Base-by-base conservation (phyloP, 2,797 vertebrate genomes). In the Cossypha caffra region DNA sequence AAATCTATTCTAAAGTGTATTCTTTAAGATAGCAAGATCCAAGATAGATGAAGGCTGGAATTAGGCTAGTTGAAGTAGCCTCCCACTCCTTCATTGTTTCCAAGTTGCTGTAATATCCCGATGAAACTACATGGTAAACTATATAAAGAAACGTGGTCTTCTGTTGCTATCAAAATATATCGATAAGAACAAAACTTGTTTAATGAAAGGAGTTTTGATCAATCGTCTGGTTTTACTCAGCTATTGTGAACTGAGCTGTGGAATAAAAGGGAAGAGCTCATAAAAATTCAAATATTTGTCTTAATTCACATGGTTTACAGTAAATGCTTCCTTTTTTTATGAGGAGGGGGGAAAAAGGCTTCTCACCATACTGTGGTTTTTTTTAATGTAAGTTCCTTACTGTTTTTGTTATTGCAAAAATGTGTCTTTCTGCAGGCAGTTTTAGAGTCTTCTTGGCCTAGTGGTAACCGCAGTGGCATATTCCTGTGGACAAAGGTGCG, bases 401-500 rank as follows among this genome's bases (percentile, higher is more conserved):
- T 63, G 25, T 9, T 73, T 76, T 86, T 80, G 20, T 95, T 81
- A 48, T 13, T 78, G 40, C 21, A 51, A 64, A 54, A 64, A 64
- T 72, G 7, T 90, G 50, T 88, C 31, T 64, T 86, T 86, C 35
- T 96, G 15, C 97, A 99, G 99, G 99, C 99, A 1, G 99, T 99
- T 95, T 96, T 99, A 93, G 99, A 99, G 96, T 99, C 99, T 93
- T 98, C 99, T 3, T 99, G 99, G 99, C 99, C 99, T 10, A 99
- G 98, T 93, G 98, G 98, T 86, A 99, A 99, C 95, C 99, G 99
- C 31, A 99, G 99, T 28, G 99, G 99, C 54, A 98, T 98, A 84
- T 99, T 99, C 94, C 98, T 99, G 96, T 99, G 99, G 99, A 99
- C 98, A 84, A 99, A 99, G 97, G 97, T 99, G 69, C 98, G 99